Evolutionary conservation across 2,113 vertebrate species (phyloP).

Genomic region (Stercorarius parasiticus): DNA sequence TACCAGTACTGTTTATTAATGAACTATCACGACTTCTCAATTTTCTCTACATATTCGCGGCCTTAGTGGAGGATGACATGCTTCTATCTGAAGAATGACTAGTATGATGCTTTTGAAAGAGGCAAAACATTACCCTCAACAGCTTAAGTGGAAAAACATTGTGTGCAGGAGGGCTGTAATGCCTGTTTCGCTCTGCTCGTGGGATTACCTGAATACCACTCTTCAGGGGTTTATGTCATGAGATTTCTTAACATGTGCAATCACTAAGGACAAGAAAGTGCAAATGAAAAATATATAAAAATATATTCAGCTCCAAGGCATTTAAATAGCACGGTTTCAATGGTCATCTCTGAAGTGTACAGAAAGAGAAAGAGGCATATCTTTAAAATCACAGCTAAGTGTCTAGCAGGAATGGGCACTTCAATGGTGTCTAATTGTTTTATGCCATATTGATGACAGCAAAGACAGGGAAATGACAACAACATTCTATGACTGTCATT

Average conservation of each 20-base stretch:
- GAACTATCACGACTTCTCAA: constrained; percentile 28
- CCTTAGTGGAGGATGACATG: background rate
- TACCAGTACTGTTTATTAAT: constrained; percentile 26
- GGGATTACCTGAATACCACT: background rate
- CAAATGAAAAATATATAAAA: constrained; percentile 45
- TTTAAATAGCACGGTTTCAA: constrained; percentile 6
- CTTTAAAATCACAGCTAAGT: background rate
- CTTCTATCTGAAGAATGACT: background rate
- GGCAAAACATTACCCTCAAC: background rate
- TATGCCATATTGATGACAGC: background rate
- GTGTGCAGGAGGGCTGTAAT: background rate
- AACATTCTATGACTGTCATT: background rate
- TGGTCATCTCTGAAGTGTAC: constrained; percentile 3
- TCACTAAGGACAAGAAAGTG: background rate
- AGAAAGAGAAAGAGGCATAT: background rate
- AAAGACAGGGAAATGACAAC: constrained; percentile 11
- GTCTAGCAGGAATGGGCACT: background rate
- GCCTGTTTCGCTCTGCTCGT: background rate
- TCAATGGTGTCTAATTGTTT: background rate
- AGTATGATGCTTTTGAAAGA: constrained; percentile 1
- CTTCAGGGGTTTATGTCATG: background rate
- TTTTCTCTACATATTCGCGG: constrained; percentile 27
- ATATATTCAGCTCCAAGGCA: background rate
- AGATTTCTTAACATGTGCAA: background rate
- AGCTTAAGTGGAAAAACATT: background rate